A percentile compares a stretch with the other conserved stretches of the same genome.
phyloP scores from a whole-genome alignment of 2,888 invertebrate species.

The Empis stercorea region DNA sequence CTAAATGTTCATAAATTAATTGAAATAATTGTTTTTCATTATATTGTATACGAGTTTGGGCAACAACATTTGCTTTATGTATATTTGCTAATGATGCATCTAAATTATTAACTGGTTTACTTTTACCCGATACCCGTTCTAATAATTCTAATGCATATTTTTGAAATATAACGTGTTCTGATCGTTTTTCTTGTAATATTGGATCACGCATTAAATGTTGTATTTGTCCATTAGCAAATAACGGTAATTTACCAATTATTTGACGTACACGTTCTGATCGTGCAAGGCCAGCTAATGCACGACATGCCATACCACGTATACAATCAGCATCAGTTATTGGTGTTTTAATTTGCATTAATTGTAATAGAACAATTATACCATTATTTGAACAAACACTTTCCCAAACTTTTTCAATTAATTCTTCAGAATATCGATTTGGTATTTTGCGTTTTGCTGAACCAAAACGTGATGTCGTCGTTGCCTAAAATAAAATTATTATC shows the following conservation, averaged over 20 bases:
- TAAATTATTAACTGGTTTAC: constrained; percentile 58
- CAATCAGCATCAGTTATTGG: constrained; percentile 96
- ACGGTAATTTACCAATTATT: constrained; percentile 87
- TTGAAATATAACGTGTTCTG: constrained; percentile 91
- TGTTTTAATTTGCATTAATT: constrained; percentile 79
- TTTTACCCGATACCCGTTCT: constrained; percentile 81
- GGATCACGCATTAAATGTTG: constrained; percentile 95
- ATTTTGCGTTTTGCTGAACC: constrained; percentile 42
- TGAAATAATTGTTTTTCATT: constrained; percentile 87
- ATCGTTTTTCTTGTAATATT: constrained; percentile 88
- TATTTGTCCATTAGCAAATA: constrained; percentile 85
- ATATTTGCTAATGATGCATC: constrained; percentile 82
- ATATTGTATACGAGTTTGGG: constrained; percentile 90
- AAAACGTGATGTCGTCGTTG: constrained; percentile 38
- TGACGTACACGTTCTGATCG: constrained; percentile 87
- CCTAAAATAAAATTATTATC: neutral
- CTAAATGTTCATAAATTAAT: constrained; percentile 78
- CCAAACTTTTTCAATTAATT: constrained; percentile 86
- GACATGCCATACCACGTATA: constrained; percentile 84
- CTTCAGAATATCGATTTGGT: constrained; percentile 57
- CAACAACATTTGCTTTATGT: constrained; percentile 86
- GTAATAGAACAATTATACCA: constrained; percentile 88
- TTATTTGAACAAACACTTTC: constrained; percentile 87
- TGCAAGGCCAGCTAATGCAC: constrained; percentile 83
- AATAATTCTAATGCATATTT: constrained; percentile 83